A percentile compares a stretch with the other conserved stretches of the same genome.
These are phyloP conservation scores for Andrena minutula DNA, from an alignment of 2,888 invertebrate genomes.

Conservation along the genomic window DNA sequence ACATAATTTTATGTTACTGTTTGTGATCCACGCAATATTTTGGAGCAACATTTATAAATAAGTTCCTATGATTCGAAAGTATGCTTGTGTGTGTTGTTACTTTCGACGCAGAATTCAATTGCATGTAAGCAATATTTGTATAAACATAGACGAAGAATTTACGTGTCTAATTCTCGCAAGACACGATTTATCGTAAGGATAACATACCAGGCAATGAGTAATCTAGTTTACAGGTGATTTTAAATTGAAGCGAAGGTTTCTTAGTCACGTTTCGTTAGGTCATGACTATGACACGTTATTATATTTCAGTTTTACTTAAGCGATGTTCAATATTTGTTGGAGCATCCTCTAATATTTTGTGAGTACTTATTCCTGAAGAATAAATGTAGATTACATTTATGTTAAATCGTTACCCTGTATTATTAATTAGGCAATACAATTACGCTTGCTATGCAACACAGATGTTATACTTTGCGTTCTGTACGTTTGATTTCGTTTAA, in stretches of 20 bases:
- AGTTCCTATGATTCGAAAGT: slow-evolving; percentile 28
- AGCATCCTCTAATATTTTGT: background rate
- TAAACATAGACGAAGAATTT: slow-evolving; percentile 15
- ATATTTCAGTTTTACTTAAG: background rate
- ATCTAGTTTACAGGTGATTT: slow-evolving; percentile 2
- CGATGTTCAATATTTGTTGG: background rate
- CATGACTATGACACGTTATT: background rate
- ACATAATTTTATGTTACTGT: slow-evolving; percentile 71
- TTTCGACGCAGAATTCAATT: slow-evolving; percentile 20
- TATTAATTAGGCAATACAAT: slow-evolving; percentile 10
- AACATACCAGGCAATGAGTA: slow-evolving; percentile 1
- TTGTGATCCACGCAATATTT: slow-evolving; percentile 49
- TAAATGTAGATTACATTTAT: slow-evolving; percentile 16
- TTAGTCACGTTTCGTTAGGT: slow-evolving; percentile 15
- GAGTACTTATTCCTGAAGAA: slow-evolving; percentile 1
- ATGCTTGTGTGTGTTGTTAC: slow-evolving; percentile 22
- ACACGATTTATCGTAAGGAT: slow-evolving; percentile 11
- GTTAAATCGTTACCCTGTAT: background rate
- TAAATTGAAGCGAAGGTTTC: slow-evolving; percentile 8
- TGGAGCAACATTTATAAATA: slow-evolving; percentile 35
- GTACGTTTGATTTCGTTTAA: slow-evolving; percentile 19
- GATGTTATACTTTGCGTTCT: slow-evolving; percentile 17
- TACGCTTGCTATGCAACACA: background rate
- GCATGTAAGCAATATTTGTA: slow-evolving; percentile 17
- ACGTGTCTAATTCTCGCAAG: slow-evolving; percentile 21